Evolutionary conservation across 2,113 vertebrate species (phyloP), one percentile per base, ranked within the genome.

Genomic region (Mesoclemmys tuberculata): DNA sequence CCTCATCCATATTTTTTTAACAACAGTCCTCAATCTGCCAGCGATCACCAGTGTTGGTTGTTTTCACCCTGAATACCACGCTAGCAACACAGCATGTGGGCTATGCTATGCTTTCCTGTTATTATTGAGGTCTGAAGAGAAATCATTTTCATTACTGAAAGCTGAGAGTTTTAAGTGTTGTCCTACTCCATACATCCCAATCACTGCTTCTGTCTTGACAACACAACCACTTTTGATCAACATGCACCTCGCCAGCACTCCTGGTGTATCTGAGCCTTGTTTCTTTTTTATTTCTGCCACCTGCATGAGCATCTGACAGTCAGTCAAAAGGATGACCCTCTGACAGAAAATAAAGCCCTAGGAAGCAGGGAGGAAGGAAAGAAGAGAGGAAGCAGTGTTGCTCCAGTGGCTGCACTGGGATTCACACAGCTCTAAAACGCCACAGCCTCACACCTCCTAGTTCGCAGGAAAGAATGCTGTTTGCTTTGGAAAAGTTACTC

Each of bases 361-460:
- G 97, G 97, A 98, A 98, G 84, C 48, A 55, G 94, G 93, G 96
- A 98, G 98, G 98, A 98, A 98, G 98, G 98, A 98, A 98, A 97
- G 91, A 96, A 93, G 98, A 98, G 98, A 98, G 98, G 98, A 98
- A 98, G 96, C 90, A 84, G 96, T 95, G 97, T 95, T 97, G 97
- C 97, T 97, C 94, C 89, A 64, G 95, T 96, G 98, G 98, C 95
- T 97, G 97, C 97, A 97, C 95, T 41, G 91, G 96, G 97, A 97
- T 98, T 98, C 98, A 98, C 97, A 98, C 94, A 96, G 95, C 96
- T 95, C 94, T 98, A 98, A 94, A 98, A 93, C 95, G 86, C 71
- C 1, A 1, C 78, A 93, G 68, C 90, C 88, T 91, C 82, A 74
- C 78, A 48, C 82, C 74, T 64, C 85, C 95, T 93, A 4, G 79